Evolutionary conservation across 2,113 vertebrate genomes (phyloP).

Genomic region (Falco punctatus): DNA sequence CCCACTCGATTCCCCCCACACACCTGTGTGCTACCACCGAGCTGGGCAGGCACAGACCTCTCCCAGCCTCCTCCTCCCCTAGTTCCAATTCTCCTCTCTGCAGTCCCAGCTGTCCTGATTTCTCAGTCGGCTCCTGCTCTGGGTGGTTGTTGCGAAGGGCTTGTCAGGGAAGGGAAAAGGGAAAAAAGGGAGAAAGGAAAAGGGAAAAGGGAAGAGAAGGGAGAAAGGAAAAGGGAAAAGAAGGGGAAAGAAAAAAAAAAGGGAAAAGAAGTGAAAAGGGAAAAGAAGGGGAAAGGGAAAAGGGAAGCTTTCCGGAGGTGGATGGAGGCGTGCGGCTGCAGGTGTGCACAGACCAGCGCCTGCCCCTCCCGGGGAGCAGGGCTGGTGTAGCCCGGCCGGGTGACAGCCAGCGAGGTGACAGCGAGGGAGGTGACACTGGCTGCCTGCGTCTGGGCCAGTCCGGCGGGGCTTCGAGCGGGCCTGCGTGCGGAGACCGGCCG

Average conservation of each 20-base stretch:
- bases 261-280: too few species aligned
- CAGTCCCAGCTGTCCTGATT: neutral
- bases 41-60: too few species aligned
- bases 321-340: too few species aligned
- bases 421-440: fast-evolving
- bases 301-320: neutral
- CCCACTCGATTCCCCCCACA: fast-evolving
- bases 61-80: neutral
- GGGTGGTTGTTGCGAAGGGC: neutral
- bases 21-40: too few species aligned
- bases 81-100: neutral
- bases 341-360: neutral
- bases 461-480: neutral
- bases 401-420: neutral
- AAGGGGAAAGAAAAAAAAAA: too few species aligned
- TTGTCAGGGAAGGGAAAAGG: fast-evolving
- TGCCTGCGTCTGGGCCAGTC: fast-evolving
- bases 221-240: too few species aligned
- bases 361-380: fast-evolving
- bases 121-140: neutral
- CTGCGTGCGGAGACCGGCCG: too few species aligned
- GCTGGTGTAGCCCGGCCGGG: too few species aligned
- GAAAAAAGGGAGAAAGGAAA: neutral
- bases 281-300: neutral
- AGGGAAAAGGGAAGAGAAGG: too few species aligned